A percentile compares a stretch with the other conserved stretches of the same genome.
phyloP scores from a whole-genome alignment of 2,888 invertebrate genomes.

The Epiblema foenella region DNA sequence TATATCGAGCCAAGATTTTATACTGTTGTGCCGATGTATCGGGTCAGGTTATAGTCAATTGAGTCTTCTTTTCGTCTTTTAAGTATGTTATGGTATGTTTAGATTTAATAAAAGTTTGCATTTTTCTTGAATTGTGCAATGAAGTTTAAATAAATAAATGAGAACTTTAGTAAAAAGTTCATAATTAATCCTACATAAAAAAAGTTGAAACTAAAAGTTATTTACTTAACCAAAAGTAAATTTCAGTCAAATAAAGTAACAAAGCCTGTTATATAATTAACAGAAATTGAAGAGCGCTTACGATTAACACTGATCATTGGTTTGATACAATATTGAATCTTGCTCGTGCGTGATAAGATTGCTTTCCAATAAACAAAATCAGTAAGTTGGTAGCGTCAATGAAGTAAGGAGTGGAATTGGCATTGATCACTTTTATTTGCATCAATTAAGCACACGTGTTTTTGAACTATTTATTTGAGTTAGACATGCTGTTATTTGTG shows the following conservation, averaged over 20 bases:
- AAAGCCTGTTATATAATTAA: conserved; percentile 20
- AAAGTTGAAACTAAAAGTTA: not conserved
- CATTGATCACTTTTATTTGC: conserved; percentile 16
- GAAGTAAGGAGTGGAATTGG: not conserved
- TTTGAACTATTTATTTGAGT: conserved; percentile 14
- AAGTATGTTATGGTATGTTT: too few relatives aligned
- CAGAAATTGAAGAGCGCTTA: not conserved
- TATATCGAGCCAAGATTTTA: too few relatives aligned
- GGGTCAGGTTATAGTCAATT: too few relatives aligned
- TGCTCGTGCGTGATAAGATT: not conserved
- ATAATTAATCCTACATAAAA: not conserved
- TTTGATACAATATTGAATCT: not conserved
- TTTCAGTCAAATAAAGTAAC: conserved; percentile 15
- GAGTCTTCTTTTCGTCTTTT: too few relatives aligned
- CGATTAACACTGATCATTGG: conserved; percentile 3
- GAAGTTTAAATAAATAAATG: too few relatives aligned
- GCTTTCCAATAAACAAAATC: not conserved
- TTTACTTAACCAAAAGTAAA: not conserved
- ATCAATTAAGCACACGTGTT: conserved; percentile 15
- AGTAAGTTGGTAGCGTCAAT: not conserved
- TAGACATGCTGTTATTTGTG: conserved; percentile 14
- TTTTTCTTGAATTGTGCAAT: too few relatives aligned
- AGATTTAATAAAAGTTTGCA: too few relatives aligned
- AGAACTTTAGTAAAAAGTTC: too few relatives aligned
- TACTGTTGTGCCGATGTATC: too few relatives aligned